Conservation (phyloP, 2,888 invertebrate species). For the Coenonympha arcania region DNA sequence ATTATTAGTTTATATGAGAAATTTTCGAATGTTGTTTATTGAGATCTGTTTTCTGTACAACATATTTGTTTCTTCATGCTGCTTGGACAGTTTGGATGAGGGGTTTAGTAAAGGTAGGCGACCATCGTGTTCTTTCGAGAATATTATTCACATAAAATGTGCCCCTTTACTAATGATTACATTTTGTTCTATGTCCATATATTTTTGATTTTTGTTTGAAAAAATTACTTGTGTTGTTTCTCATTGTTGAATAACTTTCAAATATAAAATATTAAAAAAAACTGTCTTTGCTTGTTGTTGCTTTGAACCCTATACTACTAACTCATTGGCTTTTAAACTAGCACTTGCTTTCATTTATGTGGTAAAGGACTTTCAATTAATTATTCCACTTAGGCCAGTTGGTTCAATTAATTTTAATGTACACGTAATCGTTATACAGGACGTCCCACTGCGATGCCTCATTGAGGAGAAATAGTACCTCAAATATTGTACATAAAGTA, state of each 20-base stretch:
- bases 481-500: too few species aligned
- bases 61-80: constrained; percentile 50
- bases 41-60: constrained; percentile 43
- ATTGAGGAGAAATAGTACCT: too few species aligned
- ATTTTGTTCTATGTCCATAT: constrained; percentile 28
- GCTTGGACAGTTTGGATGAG: constrained; percentile 68
- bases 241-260: constrained; percentile 56
- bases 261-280: constrained; percentile 54
- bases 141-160: constrained; percentile 26
- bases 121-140: constrained; percentile 27
- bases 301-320: constrained; percentile 39
- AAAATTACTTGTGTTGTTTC: constrained; percentile 58
- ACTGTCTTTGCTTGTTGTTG: constrained; percentile 54
- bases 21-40: constrained; percentile 53
- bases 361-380: too few species aligned
- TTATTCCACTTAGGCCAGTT: too few species aligned
- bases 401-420: too few species aligned
- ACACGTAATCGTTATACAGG: too few species aligned
- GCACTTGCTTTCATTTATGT: not conserved
- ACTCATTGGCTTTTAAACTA: not conserved
- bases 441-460: too few species aligned
- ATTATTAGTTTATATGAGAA: constrained; percentile 55
- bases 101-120: constrained; percentile 65
- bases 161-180: too few species aligned
- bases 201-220: constrained; percentile 45